Evolutionary conservation across 1,140 invertebrate species (phyloP).

Genomic region (Bombus picipes): DNA sequence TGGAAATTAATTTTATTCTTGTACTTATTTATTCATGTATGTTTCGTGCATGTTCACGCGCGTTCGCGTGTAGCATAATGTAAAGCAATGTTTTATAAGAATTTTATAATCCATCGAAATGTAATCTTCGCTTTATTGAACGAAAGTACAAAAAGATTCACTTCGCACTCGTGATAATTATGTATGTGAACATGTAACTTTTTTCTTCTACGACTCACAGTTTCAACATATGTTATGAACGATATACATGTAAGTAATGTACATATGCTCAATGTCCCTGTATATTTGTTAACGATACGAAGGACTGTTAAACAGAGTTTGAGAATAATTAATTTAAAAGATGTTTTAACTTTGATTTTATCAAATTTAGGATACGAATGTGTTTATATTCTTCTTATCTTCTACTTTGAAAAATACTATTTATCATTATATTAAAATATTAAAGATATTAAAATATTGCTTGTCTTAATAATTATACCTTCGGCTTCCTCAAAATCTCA

Average conservation of each 20-base stretch:
- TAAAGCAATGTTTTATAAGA: neutral
- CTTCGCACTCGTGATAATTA: neutral
- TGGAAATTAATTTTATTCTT: neutral
- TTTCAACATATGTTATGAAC: neutral
- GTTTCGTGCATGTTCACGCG: neutral
- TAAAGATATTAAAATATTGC: too few relatives aligned
- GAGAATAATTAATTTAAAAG: too few relatives aligned
- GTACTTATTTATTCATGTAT: neutral
- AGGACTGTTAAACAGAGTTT: neutral
- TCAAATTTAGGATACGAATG: too few relatives aligned
- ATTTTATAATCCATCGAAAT: neutral
- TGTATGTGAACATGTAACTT: neutral
- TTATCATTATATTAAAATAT: too few relatives aligned
- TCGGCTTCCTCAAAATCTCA: too few relatives aligned
- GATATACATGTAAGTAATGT: neutral
- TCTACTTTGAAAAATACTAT: too few relatives aligned
- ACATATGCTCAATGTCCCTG: slow-evolving; percentile 8
- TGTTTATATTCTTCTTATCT: too few relatives aligned
- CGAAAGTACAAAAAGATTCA: neutral
- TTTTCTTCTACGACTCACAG: neutral
- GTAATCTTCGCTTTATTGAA: neutral
- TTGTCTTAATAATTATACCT: too few relatives aligned
- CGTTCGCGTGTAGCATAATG: neutral
- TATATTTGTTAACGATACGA: neutral
- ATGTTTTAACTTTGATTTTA: too few relatives aligned